These are phyloP conservation scores for Gibbula magus DNA, from an alignment of 2,888 invertebrate species.

Conservation along the genomic window DNA sequence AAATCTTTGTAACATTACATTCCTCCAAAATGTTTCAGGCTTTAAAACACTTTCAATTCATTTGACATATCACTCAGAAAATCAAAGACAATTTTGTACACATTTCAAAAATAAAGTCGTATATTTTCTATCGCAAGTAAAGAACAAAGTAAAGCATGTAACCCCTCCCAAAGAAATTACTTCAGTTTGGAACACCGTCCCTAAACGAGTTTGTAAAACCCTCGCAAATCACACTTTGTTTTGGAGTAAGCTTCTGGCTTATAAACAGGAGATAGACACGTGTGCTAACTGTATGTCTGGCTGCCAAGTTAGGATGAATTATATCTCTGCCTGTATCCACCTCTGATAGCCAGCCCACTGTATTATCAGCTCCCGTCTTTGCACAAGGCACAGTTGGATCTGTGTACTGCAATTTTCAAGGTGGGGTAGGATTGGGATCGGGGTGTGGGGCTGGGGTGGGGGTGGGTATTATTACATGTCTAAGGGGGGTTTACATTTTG, in stretches of 20 bases:
- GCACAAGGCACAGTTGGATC: neutral
- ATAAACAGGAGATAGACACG: conserved; percentile 7
- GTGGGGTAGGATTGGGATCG: neutral
- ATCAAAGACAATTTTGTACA: no score
- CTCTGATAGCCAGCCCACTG: neutral
- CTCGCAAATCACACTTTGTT: conserved; percentile 3
- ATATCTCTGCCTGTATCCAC: neutral
- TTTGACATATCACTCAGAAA: no score
- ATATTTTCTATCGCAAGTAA: no score
- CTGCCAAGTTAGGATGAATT: neutral
- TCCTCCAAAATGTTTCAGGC: no score
- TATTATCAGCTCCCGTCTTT: no score
- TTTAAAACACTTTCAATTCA: no score
- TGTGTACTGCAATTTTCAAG: neutral
- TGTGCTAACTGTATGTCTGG: conserved; percentile 2
- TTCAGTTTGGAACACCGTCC: neutral
- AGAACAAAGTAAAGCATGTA: no score
- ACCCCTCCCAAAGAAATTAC: no score
- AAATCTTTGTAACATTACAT: no score
- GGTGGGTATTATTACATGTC: neutral
- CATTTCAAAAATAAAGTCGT: no score
- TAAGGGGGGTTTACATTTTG: neutral
- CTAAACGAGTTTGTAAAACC: neutral
- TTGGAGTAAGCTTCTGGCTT: neutral
- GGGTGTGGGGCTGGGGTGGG: neutral